A percentile compares a stretch with the other conserved stretches of the same genome.
Conservation (phyloP, 1,140 invertebrate genomes). For the Sycophila sp. region DNA sequence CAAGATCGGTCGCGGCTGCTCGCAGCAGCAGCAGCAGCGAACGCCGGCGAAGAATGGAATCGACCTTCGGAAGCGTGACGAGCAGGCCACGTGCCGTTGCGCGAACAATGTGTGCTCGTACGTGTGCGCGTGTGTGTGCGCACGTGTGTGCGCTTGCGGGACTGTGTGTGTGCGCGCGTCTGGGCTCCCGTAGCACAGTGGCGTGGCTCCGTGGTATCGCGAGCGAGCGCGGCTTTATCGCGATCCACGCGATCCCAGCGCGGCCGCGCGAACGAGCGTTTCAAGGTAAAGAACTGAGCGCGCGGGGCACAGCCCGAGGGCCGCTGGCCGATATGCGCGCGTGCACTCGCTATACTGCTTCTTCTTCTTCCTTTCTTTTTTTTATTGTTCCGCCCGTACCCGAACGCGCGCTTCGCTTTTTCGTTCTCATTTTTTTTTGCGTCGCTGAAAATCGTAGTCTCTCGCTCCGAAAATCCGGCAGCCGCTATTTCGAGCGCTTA, state of each 20-base stretch:
- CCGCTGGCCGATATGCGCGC: neutral
- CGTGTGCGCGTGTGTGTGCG: neutral
- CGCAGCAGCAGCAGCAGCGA: slow-evolving; percentile 2
- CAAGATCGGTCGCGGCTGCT: neutral
- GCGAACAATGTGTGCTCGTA: slow-evolving; percentile 18
- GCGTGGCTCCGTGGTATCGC: slow-evolving; percentile 38
- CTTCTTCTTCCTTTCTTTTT: too few species aligned
- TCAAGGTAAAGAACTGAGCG: slow-evolving; percentile 37
- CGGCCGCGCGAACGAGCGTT: neutral
- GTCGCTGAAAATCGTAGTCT: too few species aligned
- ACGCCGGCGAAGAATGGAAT: slow-evolving; percentile 27
- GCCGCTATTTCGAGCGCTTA: too few species aligned
- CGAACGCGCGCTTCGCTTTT: too few species aligned
- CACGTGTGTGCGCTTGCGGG: slow-evolving; percentile 48
- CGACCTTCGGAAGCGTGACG: slow-evolving; percentile 36
- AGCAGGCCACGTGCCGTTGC: slow-evolving; percentile 35
- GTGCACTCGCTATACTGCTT: neutral
- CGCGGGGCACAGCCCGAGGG: neutral
- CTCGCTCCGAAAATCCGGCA: too few species aligned
- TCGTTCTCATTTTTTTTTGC: too few species aligned
- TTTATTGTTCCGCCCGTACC: too few species aligned
- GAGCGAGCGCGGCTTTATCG: slow-evolving; percentile 13
- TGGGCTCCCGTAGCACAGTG: slow-evolving; percentile 52
- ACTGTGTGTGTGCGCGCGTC: slow-evolving; percentile 51
- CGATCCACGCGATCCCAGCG: slow-evolving; percentile 33